Evolutionary conservation across 2,888 invertebrate genomes (phyloP).

Genomic region (Agrypnus murinus): DNA sequence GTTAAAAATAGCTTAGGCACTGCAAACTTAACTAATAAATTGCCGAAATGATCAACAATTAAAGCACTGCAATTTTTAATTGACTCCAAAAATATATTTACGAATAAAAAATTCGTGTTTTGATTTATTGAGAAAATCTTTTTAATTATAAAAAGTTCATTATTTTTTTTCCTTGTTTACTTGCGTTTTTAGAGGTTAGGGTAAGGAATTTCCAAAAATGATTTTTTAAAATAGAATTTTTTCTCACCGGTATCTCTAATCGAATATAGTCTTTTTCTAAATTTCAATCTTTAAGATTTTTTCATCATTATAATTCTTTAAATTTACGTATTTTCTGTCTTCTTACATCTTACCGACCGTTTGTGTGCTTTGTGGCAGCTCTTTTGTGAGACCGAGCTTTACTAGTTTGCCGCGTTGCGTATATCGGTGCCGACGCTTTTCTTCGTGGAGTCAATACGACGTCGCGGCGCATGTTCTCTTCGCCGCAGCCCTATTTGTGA

Average conservation of each 20-base stretch:
- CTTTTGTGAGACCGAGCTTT: slow-evolving; percentile 20
- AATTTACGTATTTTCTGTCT: slow-evolving; percentile 3
- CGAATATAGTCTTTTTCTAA: background rate
- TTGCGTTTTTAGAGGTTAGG: slow-evolving; percentile 3
- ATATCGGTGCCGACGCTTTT: slow-evolving; percentile 42
- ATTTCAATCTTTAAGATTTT: background rate
- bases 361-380: background rate
- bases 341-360: slow-evolving; percentile 7
- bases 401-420: slow-evolving; percentile 59
- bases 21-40: slow-evolving; percentile 35
- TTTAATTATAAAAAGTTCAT: background rate
- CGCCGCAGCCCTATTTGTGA: background rate
- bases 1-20: slow-evolving; percentile 42
- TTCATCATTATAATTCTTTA: background rate
- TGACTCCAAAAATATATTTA: slow-evolving; percentile 34
- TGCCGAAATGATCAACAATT: slow-evolving; percentile 33
- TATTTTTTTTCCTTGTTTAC: background rate
- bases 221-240: background rate
- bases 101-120: slow-evolving; percentile 8
- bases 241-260: background rate
- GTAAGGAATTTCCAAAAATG: background rate
- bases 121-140: background rate
- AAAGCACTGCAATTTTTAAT: slow-evolving; percentile 46
- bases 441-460: slow-evolving; percentile 53
- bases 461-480: slow-evolving; percentile 54